phyloP scores from a whole-genome alignment of 2,888 invertebrate species.

The Leptinotarsa peninsularis region DNA sequence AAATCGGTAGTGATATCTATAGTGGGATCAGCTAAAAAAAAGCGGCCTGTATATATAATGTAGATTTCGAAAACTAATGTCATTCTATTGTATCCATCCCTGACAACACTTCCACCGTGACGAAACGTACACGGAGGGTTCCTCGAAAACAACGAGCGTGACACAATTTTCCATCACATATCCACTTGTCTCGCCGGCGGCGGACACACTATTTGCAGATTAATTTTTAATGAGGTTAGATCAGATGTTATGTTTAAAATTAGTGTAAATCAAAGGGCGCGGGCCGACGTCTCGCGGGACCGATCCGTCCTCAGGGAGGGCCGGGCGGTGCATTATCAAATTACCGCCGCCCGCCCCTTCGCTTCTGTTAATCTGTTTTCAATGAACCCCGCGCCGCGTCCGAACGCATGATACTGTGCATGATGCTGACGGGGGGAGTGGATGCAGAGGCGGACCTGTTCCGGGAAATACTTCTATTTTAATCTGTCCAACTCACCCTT shows the following conservation, averaged over 20 bases:
- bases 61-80: too few relatives aligned
- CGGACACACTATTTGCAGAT: conserved; percentile 57
- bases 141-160: background rate
- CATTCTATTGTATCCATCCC: background rate
- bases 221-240: conserved; percentile 67
- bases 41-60: too few relatives aligned
- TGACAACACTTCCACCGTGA: background rate
- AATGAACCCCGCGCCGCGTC: conserved; percentile 61
- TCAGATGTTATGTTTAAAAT: conserved; percentile 68
- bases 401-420: conserved; percentile 62
- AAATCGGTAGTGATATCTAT: too few relatives aligned
- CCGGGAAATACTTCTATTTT: background rate
- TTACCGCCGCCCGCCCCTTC: conserved; percentile 66
- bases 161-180: conserved; percentile 10
- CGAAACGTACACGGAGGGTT: background rate
- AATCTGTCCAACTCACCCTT: too few relatives aligned
- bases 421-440: conserved; percentile 42
- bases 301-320: conserved; percentile 55
- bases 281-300: conserved; percentile 57
- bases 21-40: too few relatives aligned
- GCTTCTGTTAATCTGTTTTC: conserved; percentile 67
- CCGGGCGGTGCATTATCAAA: conserved; percentile 67
- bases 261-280: conserved; percentile 68
- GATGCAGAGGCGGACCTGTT: conserved; percentile 13
- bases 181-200: background rate